Evolutionary conservation across 2,888 invertebrate species (phyloP).

Genomic region (Hypsopygia costalis): DNA sequence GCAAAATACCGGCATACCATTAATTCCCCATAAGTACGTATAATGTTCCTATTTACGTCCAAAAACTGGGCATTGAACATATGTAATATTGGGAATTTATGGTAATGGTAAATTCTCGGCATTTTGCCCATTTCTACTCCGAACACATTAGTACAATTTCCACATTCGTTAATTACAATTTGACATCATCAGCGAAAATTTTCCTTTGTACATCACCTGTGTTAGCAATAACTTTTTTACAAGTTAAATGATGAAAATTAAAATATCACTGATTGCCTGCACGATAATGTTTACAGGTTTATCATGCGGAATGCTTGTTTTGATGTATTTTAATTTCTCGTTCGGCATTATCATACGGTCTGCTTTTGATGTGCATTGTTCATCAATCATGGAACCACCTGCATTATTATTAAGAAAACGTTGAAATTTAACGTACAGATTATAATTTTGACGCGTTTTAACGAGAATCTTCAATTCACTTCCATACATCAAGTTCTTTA

Average conservation of each 20-base stretch:
- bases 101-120: too few relatives aligned
- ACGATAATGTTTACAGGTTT: conserved; percentile 46
- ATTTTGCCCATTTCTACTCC: too few relatives aligned
- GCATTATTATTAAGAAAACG: background rate
- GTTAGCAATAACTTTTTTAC: too few relatives aligned
- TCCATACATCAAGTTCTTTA: conserved; percentile 60
- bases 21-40: too few relatives aligned
- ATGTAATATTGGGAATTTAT: too few relatives aligned
- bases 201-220: too few relatives aligned
- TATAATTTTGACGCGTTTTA: background rate
- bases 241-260: background rate
- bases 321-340: conserved; percentile 33
- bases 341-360: conserved; percentile 42
- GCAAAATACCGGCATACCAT: too few relatives aligned
- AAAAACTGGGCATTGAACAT: too few relatives aligned
- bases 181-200: too few relatives aligned
- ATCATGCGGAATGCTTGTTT: conserved; percentile 55
- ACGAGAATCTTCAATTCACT: conserved; percentile 27
- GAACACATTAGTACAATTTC: too few relatives aligned
- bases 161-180: too few relatives aligned
- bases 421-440: background rate
- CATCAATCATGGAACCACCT: conserved; percentile 33
- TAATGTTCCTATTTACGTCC: too few relatives aligned
- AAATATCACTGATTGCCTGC: conserved; percentile 36
- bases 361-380: conserved; percentile 67